These are phyloP conservation scores for Zeugodacus cucurbitae DNA, from an alignment of 1,140 invertebrate species.

Conservation along the genomic window DNA sequence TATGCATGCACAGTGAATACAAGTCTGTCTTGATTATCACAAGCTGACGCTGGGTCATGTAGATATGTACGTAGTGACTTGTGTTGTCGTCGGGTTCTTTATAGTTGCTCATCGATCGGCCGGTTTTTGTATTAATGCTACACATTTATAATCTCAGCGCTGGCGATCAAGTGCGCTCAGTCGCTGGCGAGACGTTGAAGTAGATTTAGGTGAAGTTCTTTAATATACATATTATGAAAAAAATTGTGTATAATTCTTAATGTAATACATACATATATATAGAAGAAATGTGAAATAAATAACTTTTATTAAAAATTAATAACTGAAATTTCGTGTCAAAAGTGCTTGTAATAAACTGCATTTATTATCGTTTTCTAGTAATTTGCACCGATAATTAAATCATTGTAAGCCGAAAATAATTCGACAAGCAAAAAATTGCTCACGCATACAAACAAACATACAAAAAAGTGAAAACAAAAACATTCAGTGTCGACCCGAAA, in stretches of 20 bases:
- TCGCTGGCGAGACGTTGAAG: slow-evolving; percentile 6
- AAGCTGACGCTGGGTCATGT: not conserved
- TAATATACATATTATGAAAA: not conserved
- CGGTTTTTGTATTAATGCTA: not conserved
- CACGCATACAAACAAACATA: not conserved
- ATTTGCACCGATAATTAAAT: too few relatives aligned
- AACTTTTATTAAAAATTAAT: too few relatives aligned
- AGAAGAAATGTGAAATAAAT: too few relatives aligned
- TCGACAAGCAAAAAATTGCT: not conserved
- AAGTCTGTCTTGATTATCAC: slow-evolving; percentile 23
- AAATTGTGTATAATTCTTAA: not conserved
- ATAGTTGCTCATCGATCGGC: not conserved
- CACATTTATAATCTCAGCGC: not conserved
- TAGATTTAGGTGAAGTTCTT: not conserved
- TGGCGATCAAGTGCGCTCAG: not conserved
- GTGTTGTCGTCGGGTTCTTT: not conserved
- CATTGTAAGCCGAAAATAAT: too few relatives aligned
- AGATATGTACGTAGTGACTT: not conserved
- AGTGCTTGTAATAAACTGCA: too few relatives aligned
- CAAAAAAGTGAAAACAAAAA: too few relatives aligned
- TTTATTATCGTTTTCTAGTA: too few relatives aligned
- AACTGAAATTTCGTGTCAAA: too few relatives aligned
- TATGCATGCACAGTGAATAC: not conserved
- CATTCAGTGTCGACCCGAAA: not conserved
- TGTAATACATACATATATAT: not conserved